Evolutionary conservation across 2,888 invertebrate genomes (phyloP).

Genomic region (Dicyrtomina minuta): DNA sequence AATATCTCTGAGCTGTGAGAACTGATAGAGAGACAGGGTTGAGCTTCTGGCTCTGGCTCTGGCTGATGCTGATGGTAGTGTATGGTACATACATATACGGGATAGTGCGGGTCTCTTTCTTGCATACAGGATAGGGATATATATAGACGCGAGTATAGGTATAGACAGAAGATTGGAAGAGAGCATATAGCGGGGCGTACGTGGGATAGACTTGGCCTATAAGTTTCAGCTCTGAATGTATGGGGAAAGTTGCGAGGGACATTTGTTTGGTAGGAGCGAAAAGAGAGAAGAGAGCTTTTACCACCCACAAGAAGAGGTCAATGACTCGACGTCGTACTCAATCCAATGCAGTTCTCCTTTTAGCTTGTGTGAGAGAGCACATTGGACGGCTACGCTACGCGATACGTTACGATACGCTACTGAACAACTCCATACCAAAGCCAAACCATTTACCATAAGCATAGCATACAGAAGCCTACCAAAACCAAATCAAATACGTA

Average conservation of each 20-base stretch:
- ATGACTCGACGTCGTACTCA: slow-evolving; percentile 26
- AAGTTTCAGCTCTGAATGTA: too few species aligned
- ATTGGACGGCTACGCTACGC: neutral
- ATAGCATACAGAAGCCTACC: neutral
- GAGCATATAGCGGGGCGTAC: neutral
- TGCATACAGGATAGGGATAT: too few species aligned
- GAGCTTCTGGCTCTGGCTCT: slow-evolving; percentile 5
- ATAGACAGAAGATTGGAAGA: too few species aligned
- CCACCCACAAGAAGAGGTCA: slow-evolving; percentile 29
- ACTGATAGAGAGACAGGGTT: too few species aligned
- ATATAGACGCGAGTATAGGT: too few species aligned
- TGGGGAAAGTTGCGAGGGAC: slow-evolving; percentile 5
- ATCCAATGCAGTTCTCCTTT: slow-evolving; percentile 31
- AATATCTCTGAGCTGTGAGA: too few species aligned
- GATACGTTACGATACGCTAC: too few species aligned
- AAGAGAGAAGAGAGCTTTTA: slow-evolving; percentile 13
- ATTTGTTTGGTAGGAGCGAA: slow-evolving; percentile 20
- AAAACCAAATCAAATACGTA: neutral
- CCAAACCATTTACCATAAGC: neutral
- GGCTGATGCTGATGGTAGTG: too few species aligned
- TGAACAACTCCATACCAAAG: neutral
- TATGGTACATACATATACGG: too few species aligned
- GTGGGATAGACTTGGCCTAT: neutral
- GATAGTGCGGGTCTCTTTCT: too few species aligned
- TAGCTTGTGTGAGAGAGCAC: slow-evolving; percentile 18